Base-by-base conservation (phyloP, 2,888 invertebrate species). In the Salticus scenicus region DNA sequence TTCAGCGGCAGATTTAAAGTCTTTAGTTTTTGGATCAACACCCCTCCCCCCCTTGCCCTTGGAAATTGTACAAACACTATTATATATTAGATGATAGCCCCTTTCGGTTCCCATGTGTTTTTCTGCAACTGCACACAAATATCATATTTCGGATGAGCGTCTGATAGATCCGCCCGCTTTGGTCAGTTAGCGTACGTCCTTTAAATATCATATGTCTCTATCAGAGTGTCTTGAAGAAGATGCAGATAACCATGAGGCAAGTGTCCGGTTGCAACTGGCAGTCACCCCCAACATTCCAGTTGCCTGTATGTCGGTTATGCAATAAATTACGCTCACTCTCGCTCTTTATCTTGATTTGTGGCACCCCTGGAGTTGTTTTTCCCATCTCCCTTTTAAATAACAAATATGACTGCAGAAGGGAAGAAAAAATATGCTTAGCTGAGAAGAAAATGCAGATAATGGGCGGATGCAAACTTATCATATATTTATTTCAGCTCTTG, bases 301-400 rank as follows among this genome's bases (percentile, higher is more conserved):
- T 71, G 33, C 17, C 71, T 20, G 33, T 12, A 1, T 42, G 7
- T 42, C 31, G 30, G 75, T 75, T 75, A 63, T 42, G 82, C 64
- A 70, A 82, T 76, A 75, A 75, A 82, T 82, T 71, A 41, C 10
- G 4, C 14, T 37, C n/a, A 4, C 7, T 24, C 17, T 31, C 27
- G n/a, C n/a, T 33, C 24, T 37, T 66, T 72, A 67, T 72, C 67
- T 73, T 64, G 42, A 51, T 47, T 47, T 28, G 47, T 47, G 71
- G 31, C 30, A 30, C 71, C 71, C 28, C 28, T 17, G 51, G 28
- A 57, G 57, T 57, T 57, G 57, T 57, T 57, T 57, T 57, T 57
- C 24, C 24, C 24, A 12, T 1, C 57, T 24, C 57, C 17, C 24
- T 57, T 57, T 57, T 24, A 57, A 57, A 47, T 2, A 47, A 57